Evolutionary conservation across 2,797 vertebrate genomes (phyloP).

Genomic region (Crocodylus rhombifer): DNA sequence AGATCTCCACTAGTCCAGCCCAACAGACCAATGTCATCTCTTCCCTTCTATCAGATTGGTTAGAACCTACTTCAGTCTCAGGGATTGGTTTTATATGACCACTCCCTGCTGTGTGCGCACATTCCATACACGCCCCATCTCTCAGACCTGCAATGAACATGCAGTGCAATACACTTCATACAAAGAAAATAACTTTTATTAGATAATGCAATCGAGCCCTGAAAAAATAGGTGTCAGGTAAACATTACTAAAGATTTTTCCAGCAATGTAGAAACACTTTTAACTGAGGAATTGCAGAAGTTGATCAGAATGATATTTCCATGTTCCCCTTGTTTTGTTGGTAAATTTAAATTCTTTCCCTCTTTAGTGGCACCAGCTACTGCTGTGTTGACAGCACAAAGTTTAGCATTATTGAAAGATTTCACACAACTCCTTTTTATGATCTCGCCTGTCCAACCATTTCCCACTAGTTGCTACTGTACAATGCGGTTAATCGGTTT

Average conservation of each 20-base stretch:
- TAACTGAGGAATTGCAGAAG: constrained; percentile 23
- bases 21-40: accelerated
- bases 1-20: background rate
- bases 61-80: background rate
- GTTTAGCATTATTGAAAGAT: background rate
- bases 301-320: background rate
- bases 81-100: too few species aligned
- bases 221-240: constrained; percentile 56
- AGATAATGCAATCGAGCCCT: constrained; percentile 62
- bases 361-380: background rate
- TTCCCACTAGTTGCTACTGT: background rate
- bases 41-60: accelerated
- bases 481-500: background rate
- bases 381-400: background rate
- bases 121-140: background rate
- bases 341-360: background rate
- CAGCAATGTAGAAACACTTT: constrained; percentile 58
- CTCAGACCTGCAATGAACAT: background rate
- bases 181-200: constrained; percentile 77
- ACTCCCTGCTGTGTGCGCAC: accelerated
- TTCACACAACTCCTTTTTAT: background rate
- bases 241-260: constrained; percentile 48
- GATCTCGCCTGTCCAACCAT: background rate
- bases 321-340: background rate
- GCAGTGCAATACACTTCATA: background rate